Conservation (phyloP, 2,797 vertebrate species). For the Paratrypauchen microcephalus region DNA sequence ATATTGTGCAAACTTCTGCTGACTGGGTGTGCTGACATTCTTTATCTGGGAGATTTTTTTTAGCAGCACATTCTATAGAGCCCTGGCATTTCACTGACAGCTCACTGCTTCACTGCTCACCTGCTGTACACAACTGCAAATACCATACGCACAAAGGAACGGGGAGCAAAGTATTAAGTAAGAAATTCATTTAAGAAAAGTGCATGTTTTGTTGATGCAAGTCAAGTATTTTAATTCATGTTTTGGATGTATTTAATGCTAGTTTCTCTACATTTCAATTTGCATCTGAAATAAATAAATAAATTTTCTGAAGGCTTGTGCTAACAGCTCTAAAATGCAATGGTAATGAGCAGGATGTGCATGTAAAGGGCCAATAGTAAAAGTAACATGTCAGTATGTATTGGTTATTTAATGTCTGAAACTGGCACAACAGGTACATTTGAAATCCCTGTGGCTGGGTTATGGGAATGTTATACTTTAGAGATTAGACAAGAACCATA, state of each 20-base stretch:
- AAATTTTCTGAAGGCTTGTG: neutral
- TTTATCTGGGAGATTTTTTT: slow-evolving; percentile 40
- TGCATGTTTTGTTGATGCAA: neutral
- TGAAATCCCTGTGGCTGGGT: neutral
- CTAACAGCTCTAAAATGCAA: neutral
- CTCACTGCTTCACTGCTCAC: slow-evolving; percentile 19
- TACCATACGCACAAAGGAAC: neutral
- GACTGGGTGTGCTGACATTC: slow-evolving; percentile 33
- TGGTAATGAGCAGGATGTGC: no score
- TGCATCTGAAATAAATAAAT: neutral
- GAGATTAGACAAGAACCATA: neutral
- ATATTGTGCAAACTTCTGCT: slow-evolving; percentile 35
- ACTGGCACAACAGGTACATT: neutral
- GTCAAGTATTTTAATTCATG: neutral
- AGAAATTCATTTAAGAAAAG: neutral
- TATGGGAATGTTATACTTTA: neutral
- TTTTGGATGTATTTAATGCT: neutral
- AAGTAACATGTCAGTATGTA: no score
- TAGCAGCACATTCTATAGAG: slow-evolving; percentile 41
- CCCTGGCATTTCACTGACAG: slow-evolving; percentile 45
- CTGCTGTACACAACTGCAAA: slow-evolving; percentile 5
- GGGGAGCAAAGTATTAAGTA: neutral
- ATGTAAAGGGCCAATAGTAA: no score
- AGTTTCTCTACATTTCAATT: neutral
- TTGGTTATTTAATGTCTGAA: neutral